These are phyloP conservation scores for Litocranius walleri DNA, from an alignment of 2,113 vertebrate species.

Conservation along the genomic window DNA sequence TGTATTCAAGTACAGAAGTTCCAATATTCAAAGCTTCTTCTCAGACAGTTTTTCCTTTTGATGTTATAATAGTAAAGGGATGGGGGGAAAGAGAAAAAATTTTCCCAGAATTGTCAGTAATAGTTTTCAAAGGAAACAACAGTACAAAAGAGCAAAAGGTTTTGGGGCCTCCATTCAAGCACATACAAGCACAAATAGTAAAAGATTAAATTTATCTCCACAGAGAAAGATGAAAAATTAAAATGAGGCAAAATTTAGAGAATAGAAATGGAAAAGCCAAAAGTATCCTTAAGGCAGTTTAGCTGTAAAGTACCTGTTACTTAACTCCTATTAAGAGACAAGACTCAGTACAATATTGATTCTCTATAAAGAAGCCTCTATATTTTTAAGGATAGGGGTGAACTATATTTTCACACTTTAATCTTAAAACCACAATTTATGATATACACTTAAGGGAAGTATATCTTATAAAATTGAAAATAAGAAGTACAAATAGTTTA, in stretches of 20 bases:
- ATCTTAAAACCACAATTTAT: conserved; percentile 46
- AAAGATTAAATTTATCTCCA: conserved; percentile 53
- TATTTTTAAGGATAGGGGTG: background rate
- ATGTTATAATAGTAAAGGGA: background rate
- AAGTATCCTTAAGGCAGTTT: conserved; percentile 36
- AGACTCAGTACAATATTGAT: background rate
- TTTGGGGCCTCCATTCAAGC: conserved; percentile 9
- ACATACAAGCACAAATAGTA: conserved; percentile 20
- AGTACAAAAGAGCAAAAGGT: conserved; percentile 8
- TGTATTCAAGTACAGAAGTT: background rate
- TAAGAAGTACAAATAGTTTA: conserved; percentile 40
- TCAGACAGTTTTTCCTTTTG: background rate
- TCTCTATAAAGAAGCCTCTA: conserved; percentile 26
- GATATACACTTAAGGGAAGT: conserved; percentile 17
- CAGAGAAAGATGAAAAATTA: conserved; percentile 53
- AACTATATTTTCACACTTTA: conserved; percentile 41
- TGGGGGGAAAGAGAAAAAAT: background rate
- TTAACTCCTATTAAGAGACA: conserved; percentile 2
- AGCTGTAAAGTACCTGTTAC: conserved; percentile 32
- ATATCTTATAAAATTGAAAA: conserved; percentile 41
- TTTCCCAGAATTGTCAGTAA: background rate
- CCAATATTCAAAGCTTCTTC: background rate
- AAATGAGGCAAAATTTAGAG: conserved; percentile 51
- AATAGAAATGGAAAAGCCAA: conserved; percentile 37
- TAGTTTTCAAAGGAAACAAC: background rate